A percentile compares a stretch with the other conserved stretches of the same genome.
phyloP scores from a whole-genome alignment of 2,888 invertebrate genomes.

The Tupiocoris notatus region DNA sequence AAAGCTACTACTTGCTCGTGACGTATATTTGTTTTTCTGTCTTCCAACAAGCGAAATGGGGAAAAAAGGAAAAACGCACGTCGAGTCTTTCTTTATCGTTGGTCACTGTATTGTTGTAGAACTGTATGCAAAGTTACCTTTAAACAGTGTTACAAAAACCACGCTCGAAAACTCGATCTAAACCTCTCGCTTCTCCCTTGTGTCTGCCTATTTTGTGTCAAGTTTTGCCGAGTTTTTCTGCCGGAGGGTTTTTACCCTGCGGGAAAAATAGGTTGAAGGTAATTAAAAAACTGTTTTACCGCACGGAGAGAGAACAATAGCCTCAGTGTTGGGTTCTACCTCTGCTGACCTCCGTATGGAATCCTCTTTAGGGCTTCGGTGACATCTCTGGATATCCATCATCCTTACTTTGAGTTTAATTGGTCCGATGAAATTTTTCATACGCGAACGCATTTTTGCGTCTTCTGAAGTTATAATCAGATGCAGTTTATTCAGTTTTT shows the following conservation, averaged over 20 bases:
- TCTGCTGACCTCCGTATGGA: not conserved
- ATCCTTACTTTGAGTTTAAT: not conserved
- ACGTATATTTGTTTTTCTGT: slow-evolving; percentile 25
- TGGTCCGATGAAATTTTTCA: too few relatives aligned
- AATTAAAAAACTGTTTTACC: not conserved
- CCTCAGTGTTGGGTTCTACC: not conserved
- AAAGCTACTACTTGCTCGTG: slow-evolving; percentile 18
- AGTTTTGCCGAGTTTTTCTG: slow-evolving; percentile 11
- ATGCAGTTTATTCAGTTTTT: too few relatives aligned
- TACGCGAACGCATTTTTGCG: too few relatives aligned
- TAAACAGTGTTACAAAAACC: slow-evolving; percentile 6
- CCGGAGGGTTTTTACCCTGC: not conserved
- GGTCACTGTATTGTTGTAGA: slow-evolving; percentile 24
- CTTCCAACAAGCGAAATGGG: too few relatives aligned
- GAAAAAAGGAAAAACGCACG: too few relatives aligned
- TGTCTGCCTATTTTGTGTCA: slow-evolving; percentile 15
- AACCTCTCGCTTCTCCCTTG: not conserved
- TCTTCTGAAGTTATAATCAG: too few relatives aligned
- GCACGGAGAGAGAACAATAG: not conserved
- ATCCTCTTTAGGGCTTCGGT: not conserved
- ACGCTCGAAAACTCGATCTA: not conserved
- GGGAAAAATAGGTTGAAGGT: slow-evolving; percentile 15
- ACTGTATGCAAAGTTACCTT: slow-evolving; percentile 29
- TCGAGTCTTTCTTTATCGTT: not conserved
- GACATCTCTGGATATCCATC: not conserved